phyloP scores from a whole-genome alignment of 2,888 invertebrate genomes.

The Eurois occulta region DNA sequence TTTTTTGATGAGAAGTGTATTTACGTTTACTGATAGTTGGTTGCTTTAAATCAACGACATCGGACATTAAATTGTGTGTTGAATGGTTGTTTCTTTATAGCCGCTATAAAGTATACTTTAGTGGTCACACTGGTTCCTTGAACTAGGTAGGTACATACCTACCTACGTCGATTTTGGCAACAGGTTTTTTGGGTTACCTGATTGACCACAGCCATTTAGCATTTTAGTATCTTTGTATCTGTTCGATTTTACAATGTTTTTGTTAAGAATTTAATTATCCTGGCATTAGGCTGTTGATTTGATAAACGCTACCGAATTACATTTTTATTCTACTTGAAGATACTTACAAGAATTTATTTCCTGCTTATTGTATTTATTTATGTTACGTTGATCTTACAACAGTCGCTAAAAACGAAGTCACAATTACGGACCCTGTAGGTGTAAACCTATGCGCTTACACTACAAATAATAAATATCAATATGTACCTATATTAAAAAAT shows the following conservation, averaged over 20 bases:
- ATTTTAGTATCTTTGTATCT: neutral
- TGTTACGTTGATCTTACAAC: neutral
- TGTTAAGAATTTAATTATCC: neutral
- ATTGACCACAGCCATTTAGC: neutral
- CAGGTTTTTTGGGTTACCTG: conserved; percentile 22
- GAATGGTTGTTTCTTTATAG: too few relatives aligned
- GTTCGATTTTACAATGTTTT: too few relatives aligned
- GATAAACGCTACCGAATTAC: neutral
- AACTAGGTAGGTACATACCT: neutral
- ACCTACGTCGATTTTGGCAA: conserved; percentile 15
- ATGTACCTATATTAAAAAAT: too few relatives aligned
- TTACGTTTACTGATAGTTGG: too few relatives aligned
- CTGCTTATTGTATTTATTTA: neutral
- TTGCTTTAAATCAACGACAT: too few relatives aligned
- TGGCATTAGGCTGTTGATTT: neutral
- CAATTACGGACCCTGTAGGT: neutral
- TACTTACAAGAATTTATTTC: neutral
- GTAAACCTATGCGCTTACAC: neutral
- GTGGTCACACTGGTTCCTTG: too few relatives aligned
- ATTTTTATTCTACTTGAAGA: neutral
- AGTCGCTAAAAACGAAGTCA: neutral
- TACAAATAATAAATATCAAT: neutral
- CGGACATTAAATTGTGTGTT: too few relatives aligned
- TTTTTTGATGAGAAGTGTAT: too few relatives aligned
- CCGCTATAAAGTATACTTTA: too few relatives aligned